Conservation (phyloP, 2,888 invertebrate species). For the Plemyria rubiginata region DNA sequence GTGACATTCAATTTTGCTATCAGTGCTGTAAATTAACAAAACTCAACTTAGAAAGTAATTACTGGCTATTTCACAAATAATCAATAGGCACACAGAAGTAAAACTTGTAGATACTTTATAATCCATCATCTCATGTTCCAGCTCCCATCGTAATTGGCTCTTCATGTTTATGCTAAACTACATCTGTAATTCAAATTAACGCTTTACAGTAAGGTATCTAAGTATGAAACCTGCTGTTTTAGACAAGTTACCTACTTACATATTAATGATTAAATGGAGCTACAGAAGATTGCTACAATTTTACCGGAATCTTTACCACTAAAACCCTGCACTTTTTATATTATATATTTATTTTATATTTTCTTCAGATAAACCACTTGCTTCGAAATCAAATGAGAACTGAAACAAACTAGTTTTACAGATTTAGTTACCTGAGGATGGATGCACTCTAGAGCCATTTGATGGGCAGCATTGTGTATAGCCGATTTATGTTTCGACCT, state of each 20-base stretch:
- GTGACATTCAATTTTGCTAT: neutral
- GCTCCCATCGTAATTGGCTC: constrained; percentile 47
- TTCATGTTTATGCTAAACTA: constrained; percentile 51
- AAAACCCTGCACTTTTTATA: too few relatives aligned
- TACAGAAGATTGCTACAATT: too few relatives aligned
- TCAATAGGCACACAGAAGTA: constrained; percentile 30
- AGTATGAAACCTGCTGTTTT: neutral
- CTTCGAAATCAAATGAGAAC: neutral
- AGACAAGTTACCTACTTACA: too few relatives aligned
- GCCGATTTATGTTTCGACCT: constrained; percentile 68
- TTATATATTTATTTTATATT: too few relatives aligned
- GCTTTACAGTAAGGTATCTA: neutral
- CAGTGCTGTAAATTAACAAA: neutral
- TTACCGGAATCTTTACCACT: too few relatives aligned
- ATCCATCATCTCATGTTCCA: constrained; percentile 43
- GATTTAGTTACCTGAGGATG: constrained; percentile 67
- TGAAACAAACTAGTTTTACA: neutral
- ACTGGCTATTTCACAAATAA: neutral
- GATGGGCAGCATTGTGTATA: constrained; percentile 73
- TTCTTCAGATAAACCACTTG: too few relatives aligned
- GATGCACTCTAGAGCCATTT: constrained; percentile 75
- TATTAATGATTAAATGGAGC: too few relatives aligned
- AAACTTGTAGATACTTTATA: constrained; percentile 37
- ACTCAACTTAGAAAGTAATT: neutral
- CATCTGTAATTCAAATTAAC: constrained; percentile 48